Base-by-base conservation (phyloP, 1,140 invertebrate species). In the Lordiphosa stackelbergi region DNA sequence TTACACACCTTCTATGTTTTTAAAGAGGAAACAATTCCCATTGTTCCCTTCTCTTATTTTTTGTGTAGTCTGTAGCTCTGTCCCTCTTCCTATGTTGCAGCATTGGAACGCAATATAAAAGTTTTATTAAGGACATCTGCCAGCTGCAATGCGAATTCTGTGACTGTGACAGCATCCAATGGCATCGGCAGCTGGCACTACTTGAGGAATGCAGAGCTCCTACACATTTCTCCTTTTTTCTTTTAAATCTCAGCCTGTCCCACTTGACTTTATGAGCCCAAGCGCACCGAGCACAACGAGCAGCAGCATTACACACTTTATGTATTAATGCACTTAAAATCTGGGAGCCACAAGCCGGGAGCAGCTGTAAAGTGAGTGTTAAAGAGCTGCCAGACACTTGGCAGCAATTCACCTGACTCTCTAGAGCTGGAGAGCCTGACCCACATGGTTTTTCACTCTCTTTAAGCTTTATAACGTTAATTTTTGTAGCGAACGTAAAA, bases 271-370 rank as follows among this genome's bases (percentile, higher is more conserved):
- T 77, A 73, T 66, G 68, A 49, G 56, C 24, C n/a, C 5, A 24
- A 45, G 42, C 13, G 24, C 6, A 34, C 11, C n/a, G 13, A 35
- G 28, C 28, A 13, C 31, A 45, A 13, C 28, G 5, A 7, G 24
- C 12, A 12, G 43, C 19, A 36, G 10, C 52, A 10, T 37, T 34
- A 60, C 41, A 54, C 12, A 58, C 48, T 63, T 65, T 72, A 62
- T 60, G 66, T 70, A 58, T 73, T 62, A 78, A 78, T 70, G 66
- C 70, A 81, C 75, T 79, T 74, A 68, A 81, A 69, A 41, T 48
- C 54, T 54, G 64, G 53, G 1, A 57, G 54, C 31, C 10, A 19
- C 22, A 13, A 48, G 8, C 34, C 38, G 13, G 63, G 37, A 22
- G 16, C 47, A 53, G 41, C 40, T 49, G 53, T 53, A 49, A 63